Conservation (phyloP, 2,113 vertebrate genomes). For the Vulpes lagopus region DNA sequence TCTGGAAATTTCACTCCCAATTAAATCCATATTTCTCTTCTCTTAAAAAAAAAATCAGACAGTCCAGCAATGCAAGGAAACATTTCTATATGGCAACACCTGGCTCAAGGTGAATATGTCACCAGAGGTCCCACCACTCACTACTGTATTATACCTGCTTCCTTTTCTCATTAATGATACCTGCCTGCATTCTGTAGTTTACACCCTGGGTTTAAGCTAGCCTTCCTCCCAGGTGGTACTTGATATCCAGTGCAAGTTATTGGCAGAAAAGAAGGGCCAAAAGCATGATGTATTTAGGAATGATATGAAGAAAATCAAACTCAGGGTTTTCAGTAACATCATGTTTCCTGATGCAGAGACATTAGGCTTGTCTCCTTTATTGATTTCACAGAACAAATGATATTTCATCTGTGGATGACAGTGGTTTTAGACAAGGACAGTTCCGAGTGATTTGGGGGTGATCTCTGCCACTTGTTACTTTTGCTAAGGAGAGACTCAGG, state of each 20-base stretch:
- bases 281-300: neutral
- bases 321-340: neutral
- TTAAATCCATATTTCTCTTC: constrained; percentile 1
- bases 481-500: neutral
- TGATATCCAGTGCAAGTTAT: neutral
- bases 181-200: neutral
- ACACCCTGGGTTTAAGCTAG: neutral
- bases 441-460: neutral
- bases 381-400: neutral
- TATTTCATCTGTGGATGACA: neutral
- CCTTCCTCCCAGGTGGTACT: neutral
- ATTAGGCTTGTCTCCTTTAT: neutral
- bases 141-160: fast-evolving
- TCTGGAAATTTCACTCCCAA: neutral
- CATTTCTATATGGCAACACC: neutral
- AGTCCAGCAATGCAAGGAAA: neutral
- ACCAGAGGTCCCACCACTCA: neutral
- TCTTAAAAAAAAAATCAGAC: neutral
- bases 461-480: neutral
- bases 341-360: neutral
- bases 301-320: neutral
- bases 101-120: neutral
- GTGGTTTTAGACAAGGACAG: neutral
- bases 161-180: neutral
- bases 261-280: neutral